Evolutionary conservation across 1,140 invertebrate species (phyloP), one percentile per base, ranked within the genome.

Genomic region (Drosophila lacertosa): DNA sequence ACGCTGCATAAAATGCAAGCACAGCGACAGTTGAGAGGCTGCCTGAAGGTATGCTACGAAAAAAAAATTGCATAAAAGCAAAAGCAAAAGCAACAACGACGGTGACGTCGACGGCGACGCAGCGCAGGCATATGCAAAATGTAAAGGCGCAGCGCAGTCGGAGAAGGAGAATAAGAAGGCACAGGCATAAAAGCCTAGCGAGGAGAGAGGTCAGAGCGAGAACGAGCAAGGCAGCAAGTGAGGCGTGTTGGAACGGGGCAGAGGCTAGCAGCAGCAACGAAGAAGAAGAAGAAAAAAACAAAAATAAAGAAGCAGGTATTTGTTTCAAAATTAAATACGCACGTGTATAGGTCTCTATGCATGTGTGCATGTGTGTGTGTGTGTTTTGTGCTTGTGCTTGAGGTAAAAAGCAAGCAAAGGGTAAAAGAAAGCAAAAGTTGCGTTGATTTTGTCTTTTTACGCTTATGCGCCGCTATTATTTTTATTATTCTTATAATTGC

Each of bases 291-390:
- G 51, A 51, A 51, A 66, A 42, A 67, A 55, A 58, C 35, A 47
- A 51, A 29, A 35, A 76, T 18, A 39, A 67, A 59, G 26, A 59
- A 59, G 50, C 53, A 64, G 58, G 59, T 66, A 81, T 81, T 81
- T 81, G 78, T 81, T 81, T 81, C 78, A 82, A 81, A 82, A 82
- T 81, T 81, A 81, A 82, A 81, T 81, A 81, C 78, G 62, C 77
- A 53, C 24, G 11, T 58, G 51, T 64, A 24, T 24, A 45, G 11
- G 42, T 54, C 45, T 15, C n/a, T 20, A 20, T 40, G 22, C 37
- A 44, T 40, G 33, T 40, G 26, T 69, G 50, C 22, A 13, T 62
- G 32, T 62, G 50, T 15, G 18, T 54, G 35, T 55, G 20, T 44
- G 22, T 73, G 58, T 26, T 67, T 51, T 65, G 44, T 64, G 68